A percentile compares a stretch with the other conserved stretches of the same genome.
These are phyloP conservation scores for Drosophila colorata DNA, from an alignment of 2,888 invertebrate species.

Conservation along the genomic window DNA sequence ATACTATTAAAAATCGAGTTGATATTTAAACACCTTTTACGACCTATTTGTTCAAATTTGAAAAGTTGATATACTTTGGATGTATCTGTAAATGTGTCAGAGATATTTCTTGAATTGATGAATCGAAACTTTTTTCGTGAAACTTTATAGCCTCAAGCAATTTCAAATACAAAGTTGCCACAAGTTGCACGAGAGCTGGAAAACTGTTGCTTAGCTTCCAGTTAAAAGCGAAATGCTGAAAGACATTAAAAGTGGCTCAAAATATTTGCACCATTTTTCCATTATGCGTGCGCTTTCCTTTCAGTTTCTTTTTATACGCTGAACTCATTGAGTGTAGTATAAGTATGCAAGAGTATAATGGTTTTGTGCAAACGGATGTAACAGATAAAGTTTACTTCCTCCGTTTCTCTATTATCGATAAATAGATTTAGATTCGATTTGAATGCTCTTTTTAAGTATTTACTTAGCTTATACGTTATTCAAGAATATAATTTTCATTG, in stretches of 20 bases:
- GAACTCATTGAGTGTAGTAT: too few species aligned
- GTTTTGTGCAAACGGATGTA: too few species aligned
- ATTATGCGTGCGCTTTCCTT: constrained; percentile 32
- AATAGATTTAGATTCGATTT: too few species aligned
- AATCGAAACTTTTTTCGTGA: background rate
- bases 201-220: constrained; percentile 38
- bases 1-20: too few species aligned
- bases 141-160: constrained; percentile 1
- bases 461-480: too few species aligned
- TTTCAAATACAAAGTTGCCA: constrained; percentile 30
- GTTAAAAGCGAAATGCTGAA: constrained; percentile 23
- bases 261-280: constrained; percentile 44
- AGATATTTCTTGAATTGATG: background rate
- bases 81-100: constrained; percentile 5
- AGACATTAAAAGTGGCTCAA: constrained; percentile 26
- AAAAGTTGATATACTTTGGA: constrained; percentile 10
- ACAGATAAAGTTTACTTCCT: too few species aligned
- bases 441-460: too few species aligned
- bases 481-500: too few species aligned
- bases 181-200: constrained; percentile 42
- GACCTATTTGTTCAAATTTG: too few species aligned
- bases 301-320: constrained; percentile 14
- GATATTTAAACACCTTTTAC: too few species aligned
- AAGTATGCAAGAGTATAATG: too few species aligned
- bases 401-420: too few species aligned